Base-by-base conservation (phyloP, 2,797 vertebrate genomes). In the Helarctos malayanus region DNA sequence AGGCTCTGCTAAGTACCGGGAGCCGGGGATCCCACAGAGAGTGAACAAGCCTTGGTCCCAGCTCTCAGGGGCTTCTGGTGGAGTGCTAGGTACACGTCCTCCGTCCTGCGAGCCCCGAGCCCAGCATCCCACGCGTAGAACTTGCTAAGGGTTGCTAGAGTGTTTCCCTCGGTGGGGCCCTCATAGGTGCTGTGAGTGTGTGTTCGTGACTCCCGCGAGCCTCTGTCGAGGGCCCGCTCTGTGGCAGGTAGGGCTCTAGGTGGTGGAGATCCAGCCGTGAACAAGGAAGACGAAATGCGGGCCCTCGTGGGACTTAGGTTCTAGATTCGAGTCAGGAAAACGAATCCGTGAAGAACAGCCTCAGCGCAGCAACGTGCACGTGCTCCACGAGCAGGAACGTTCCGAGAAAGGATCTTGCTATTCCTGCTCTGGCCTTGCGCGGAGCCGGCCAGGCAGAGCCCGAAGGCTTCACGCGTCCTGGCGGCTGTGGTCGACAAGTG, bases 281-380 rank as follows among this genome's bases (percentile, higher is more conserved):
- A 23, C 12, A 57, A 52, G 61, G 52, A 4, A 65, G 59, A 71
- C 14, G 12, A 52, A 54, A 61, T 8, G 7, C 19, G 49, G 61
- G 86, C 25, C 45, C 3, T n/a, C 19, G 0, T 0, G 19, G 52
- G 54, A 52, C 68, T 54, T 45, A 2, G 0, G 0, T 52, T 83
- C 71, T 52, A n/a, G 52, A 68, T n/a, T 78, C 32, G 59, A 52
- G 9, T 78, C 78, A 23, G 49, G 32, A 78, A 52, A 12, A 49
- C 19, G 18, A 27, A 23, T 54, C 56, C 2, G 3, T 75, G 29
- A 32, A n/a, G 29, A 12, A 1, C 2, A 11, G 12, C 0, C 0
- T 7, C 18, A 4, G 5, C 0, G 19, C 5, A 18, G 35, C 35
- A 3, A 16, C 5, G 8, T 0, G 1, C 49, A 7, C 0, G 6